Percentiles rank a stretch among this genome's conserved stretches.
phyloP scores from a whole-genome alignment of 1,140 invertebrate genomes.

The Heliconius hermathena region DNA sequence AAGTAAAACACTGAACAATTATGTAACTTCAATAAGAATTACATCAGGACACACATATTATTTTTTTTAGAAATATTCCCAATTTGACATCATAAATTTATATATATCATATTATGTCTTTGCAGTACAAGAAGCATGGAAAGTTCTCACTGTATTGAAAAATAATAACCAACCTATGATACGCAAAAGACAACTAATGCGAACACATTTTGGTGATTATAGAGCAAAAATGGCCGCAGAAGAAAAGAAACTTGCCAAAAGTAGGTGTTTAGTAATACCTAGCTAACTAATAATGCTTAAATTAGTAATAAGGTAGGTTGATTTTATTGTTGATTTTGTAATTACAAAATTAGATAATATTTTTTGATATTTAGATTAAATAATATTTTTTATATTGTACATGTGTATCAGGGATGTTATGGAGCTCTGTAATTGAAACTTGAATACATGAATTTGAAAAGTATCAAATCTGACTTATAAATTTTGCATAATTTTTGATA shows the following conservation, averaged over 20 bases:
- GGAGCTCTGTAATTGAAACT: too few relatives aligned
- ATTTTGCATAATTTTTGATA: too few relatives aligned
- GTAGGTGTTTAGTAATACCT: conserved; percentile 53
- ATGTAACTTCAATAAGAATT: too few relatives aligned
- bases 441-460: too few relatives aligned
- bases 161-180: conserved; percentile 85
- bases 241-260: conserved; percentile 84
- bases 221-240: conserved; percentile 88
- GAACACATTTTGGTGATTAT: conserved; percentile 88
- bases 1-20: background rate
- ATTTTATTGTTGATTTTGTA: background rate
- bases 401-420: background rate
- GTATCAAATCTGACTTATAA: too few relatives aligned
- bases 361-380: background rate
- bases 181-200: conserved; percentile 88
- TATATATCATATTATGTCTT: background rate
- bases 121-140: conserved; percentile 84
- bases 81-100: background rate
- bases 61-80: background rate
- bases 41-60: too few relatives aligned
- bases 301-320: conserved; percentile 14
- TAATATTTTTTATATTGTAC: background rate
- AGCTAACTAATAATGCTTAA: conserved; percentile 32
- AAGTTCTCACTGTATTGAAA: conserved; percentile 85
- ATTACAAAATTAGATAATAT: background rate